Conservation (phyloP, 1,140 invertebrate species). For the Tetranychus cinnabarinus region DNA sequence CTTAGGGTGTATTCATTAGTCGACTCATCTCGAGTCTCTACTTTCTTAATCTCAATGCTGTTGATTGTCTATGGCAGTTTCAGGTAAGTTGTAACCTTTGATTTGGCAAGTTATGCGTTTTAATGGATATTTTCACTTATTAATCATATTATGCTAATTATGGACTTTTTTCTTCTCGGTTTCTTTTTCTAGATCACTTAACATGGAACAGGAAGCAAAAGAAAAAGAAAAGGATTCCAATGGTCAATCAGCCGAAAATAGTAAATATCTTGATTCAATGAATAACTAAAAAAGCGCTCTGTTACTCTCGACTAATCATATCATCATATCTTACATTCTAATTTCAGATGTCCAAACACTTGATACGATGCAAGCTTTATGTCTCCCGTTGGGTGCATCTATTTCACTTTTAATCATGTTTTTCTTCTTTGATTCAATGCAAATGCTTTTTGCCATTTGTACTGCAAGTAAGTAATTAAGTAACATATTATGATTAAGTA, state of each 20-base stretch:
- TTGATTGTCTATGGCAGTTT: constrained; percentile 86
- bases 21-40: constrained; percentile 85
- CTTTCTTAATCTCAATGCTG: constrained; percentile 87
- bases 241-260: constrained; percentile 21
- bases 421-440: constrained; percentile 96
- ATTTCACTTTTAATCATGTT: constrained; percentile 91
- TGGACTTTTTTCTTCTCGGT: constrained; percentile 4
- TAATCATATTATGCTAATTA: background rate
- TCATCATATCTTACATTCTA: background rate
- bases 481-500: background rate
- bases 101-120: background rate
- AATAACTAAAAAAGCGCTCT: background rate
- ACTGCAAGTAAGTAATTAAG: constrained; percentile 53
- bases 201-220: constrained; percentile 76
- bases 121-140: background rate
- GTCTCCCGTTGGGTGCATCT: constrained; percentile 81
- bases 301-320: background rate
- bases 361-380: constrained; percentile 87
- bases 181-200: constrained; percentile 49
- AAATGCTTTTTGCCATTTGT: constrained; percentile 84
- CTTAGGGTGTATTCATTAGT: constrained; percentile 73
- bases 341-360: constrained; percentile 58
- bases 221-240: constrained; percentile 50
- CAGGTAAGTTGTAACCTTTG: constrained; percentile 23
- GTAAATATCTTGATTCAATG: background rate